A percentile compares a stretch with the other conserved stretches of the same genome.
Evolutionary conservation across 2,888 invertebrate genomes (phyloP).

Genomic region (Timema podura): DNA sequence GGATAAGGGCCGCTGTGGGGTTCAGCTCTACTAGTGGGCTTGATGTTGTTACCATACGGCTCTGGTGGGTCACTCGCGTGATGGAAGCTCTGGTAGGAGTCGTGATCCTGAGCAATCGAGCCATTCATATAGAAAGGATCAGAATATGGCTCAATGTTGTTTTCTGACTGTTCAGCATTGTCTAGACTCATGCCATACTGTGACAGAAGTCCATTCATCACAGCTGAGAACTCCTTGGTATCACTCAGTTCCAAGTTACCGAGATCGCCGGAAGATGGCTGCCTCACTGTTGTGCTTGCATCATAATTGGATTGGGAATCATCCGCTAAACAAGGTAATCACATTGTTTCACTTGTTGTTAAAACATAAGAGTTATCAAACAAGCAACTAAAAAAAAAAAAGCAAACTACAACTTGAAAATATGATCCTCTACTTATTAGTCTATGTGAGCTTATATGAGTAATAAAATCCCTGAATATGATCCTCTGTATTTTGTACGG

Average conservation of each 20-base stretch:
- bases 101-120: slow-evolving; percentile 7
- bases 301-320: background rate
- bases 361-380: no score
- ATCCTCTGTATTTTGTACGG: no score
- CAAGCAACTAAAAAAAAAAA: no score
- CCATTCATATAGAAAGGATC: background rate
- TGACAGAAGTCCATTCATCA: slow-evolving; percentile 37
- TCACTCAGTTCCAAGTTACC: slow-evolving; percentile 36
- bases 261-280: slow-evolving; percentile 26
- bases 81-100: background rate
- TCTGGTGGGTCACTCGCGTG: background rate
- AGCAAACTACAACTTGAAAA: no score
- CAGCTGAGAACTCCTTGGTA: slow-evolving; percentile 38
- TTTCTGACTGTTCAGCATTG: background rate
- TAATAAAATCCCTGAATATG: no score
- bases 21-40: no score
- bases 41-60: background rate
- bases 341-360: no score
- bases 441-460: no score
- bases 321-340: no score
- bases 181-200: slow-evolving; percentile 36
- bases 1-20: no score
- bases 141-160: background rate
- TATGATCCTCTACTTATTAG: no score
- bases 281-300: background rate